Conservation (phyloP, 2,888 invertebrate genomes). For the Drosophila fungiperda region DNA sequence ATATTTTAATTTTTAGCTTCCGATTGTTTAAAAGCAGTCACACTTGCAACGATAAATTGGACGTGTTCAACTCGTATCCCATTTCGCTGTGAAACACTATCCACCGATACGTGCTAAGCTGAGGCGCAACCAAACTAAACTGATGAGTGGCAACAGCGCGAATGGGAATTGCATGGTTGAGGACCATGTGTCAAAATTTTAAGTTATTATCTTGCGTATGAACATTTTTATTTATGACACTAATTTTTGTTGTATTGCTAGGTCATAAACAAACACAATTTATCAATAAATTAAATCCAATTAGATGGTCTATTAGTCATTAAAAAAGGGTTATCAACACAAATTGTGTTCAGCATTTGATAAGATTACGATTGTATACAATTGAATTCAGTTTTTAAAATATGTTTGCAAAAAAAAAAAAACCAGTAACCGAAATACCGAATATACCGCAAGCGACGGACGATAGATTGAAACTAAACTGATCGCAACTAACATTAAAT, state of each 20-base stretch:
- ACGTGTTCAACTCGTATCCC: not conserved
- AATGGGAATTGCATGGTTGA: not conserved
- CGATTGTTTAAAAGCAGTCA: not conserved
- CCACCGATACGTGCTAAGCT: constrained; percentile 28
- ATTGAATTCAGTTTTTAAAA: not conserved
- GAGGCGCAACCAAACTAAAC: not conserved
- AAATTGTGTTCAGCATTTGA: not conserved
- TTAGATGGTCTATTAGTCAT: too few species aligned
- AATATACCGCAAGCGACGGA: constrained; percentile 25
- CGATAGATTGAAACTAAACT: constrained; percentile 23
- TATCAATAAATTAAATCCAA: too few species aligned
- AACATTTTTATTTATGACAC: not conserved
- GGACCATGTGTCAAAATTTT: not conserved
- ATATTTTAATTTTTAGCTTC: not conserved
- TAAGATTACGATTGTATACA: not conserved
- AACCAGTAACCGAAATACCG: not conserved
- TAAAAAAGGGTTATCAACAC: not conserved
- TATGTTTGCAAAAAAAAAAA: not conserved
- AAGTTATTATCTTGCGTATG: not conserved
- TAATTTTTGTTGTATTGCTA: too few species aligned
- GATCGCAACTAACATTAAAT: not conserved
- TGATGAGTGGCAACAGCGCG: not conserved
- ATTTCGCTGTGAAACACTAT: constrained; percentile 20
- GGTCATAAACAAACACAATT: too few species aligned
- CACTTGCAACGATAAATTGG: constrained; percentile 18